Evolutionary conservation across 2,888 invertebrate species (phyloP).

Genomic region (Heliconius hortense): DNA sequence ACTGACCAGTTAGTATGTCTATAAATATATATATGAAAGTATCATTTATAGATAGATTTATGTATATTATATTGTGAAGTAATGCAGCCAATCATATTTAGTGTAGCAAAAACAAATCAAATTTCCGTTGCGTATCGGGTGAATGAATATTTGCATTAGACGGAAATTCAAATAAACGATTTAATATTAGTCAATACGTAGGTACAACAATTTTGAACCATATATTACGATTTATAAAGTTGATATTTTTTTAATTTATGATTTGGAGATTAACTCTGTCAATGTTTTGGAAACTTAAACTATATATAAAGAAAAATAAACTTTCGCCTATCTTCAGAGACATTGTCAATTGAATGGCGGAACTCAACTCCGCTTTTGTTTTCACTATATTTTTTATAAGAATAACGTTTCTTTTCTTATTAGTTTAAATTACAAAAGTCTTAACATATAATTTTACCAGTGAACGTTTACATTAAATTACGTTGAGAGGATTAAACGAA

Average conservation of each 20-base stretch:
- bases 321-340: not conserved
- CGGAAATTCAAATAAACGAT: conserved; percentile 9
- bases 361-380: not conserved
- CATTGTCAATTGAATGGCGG: not conserved
- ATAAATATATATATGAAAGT: not conserved
- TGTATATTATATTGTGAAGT: not conserved
- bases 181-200: not conserved
- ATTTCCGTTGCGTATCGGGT: not conserved
- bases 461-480: conserved; percentile 9
- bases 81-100: no score
- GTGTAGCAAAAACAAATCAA: not conserved
- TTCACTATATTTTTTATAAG: not conserved
- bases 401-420: not conserved
- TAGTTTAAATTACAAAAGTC: not conserved
- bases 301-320: not conserved
- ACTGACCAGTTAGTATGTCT: not conserved
- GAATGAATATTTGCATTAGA: conserved; percentile 14
- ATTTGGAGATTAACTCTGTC: not conserved
- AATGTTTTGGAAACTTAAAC: not conserved
- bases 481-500: conserved; percentile 16
- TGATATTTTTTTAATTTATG: not conserved
- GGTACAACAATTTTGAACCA: not conserved
- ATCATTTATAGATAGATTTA: not conserved
- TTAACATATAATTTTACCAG: not conserved
- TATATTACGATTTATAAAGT: not conserved